Evolutionary conservation across 2,113 vertebrate genomes (phyloP).

Genomic region (Microtus oregoni): DNA sequence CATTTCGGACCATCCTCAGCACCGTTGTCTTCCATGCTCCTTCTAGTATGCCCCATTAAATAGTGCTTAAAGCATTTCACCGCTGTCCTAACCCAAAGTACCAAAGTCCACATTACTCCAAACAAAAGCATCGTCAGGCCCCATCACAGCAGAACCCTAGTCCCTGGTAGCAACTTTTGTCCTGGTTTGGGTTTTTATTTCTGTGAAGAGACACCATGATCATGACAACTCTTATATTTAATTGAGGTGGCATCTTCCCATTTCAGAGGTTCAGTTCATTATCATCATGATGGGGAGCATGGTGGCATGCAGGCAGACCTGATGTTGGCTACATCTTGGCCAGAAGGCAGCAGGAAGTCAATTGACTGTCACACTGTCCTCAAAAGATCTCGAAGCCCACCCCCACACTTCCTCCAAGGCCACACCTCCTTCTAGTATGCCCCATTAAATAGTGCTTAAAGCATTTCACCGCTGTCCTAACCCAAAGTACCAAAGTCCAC

Average conservation of each 20-base stretch:
- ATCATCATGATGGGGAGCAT: background rate
- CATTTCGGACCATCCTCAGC: background rate
- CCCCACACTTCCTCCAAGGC: background rate
- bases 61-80: background rate
- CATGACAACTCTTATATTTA: background rate
- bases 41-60: background rate
- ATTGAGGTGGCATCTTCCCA: background rate
- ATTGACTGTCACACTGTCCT: background rate
- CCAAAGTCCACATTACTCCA: background rate
- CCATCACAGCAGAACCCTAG: background rate
- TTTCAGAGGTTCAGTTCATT: background rate
- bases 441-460: background rate
- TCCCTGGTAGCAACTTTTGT: background rate
- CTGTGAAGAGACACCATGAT: background rate
- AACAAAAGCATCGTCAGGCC: background rate
- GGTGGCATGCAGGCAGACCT: background rate
- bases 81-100: background rate
- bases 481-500: too few relatives aligned
- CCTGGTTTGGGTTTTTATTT: background rate
- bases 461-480: too few relatives aligned
- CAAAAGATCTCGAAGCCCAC: background rate
- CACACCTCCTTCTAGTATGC: background rate
- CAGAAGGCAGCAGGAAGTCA: background rate
- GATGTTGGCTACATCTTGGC: background rate
- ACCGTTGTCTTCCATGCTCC: background rate